Percentiles rank a stretch among this genome's conserved stretches.
These are phyloP conservation scores for Pristionchus exspectatus DNA, from an alignment of 2,888 invertebrate genomes.

Conservation along the genomic window DNA sequence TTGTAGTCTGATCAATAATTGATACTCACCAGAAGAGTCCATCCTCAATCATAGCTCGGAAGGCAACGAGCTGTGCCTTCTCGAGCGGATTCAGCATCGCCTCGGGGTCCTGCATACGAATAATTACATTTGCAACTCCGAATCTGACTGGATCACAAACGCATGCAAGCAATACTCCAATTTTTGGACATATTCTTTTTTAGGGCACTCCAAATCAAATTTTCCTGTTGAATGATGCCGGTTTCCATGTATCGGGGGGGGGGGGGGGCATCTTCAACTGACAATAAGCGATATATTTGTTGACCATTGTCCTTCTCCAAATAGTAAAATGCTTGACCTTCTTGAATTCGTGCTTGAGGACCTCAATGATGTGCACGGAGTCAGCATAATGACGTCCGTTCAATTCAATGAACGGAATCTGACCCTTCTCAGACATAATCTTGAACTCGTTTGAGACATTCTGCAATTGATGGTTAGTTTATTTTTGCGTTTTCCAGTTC, in stretches of 20 bases:
- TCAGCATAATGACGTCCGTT: slow-evolving; percentile 96
- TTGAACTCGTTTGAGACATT: slow-evolving; percentile 74
- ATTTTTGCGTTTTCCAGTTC: too few relatives aligned
- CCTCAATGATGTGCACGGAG: slow-evolving; percentile 88
- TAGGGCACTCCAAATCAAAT: too few relatives aligned
- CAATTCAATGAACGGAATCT: slow-evolving; percentile 92
- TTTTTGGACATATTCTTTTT: too few relatives aligned
- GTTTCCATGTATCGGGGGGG: too few relatives aligned
- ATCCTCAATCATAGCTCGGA: slow-evolving; percentile 70
- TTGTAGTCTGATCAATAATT: slow-evolving; percentile 1
- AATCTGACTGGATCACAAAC: too few relatives aligned
- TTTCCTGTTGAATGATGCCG: too few relatives aligned
- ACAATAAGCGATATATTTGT: too few relatives aligned
- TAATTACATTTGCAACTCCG: too few relatives aligned
- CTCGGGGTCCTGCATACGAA: slow-evolving; percentile 53
- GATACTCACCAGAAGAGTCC: slow-evolving; percentile 65
- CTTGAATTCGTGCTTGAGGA: slow-evolving; percentile 59
- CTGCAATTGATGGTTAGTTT: slow-evolving; percentile 56
- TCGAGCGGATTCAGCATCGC: slow-evolving; percentile 63
- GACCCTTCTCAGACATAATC: slow-evolving; percentile 70
- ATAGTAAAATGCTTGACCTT: too few relatives aligned
- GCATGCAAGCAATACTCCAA: too few relatives aligned
- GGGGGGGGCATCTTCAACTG: too few relatives aligned
- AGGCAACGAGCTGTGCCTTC: slow-evolving; percentile 66
- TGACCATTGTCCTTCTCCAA: too few relatives aligned